Percentiles rank a stretch among this genome's conserved stretches.
Evolutionary conservation across 2,888 invertebrate genomes (phyloP).

Genomic region (Suillia variegata): DNA sequence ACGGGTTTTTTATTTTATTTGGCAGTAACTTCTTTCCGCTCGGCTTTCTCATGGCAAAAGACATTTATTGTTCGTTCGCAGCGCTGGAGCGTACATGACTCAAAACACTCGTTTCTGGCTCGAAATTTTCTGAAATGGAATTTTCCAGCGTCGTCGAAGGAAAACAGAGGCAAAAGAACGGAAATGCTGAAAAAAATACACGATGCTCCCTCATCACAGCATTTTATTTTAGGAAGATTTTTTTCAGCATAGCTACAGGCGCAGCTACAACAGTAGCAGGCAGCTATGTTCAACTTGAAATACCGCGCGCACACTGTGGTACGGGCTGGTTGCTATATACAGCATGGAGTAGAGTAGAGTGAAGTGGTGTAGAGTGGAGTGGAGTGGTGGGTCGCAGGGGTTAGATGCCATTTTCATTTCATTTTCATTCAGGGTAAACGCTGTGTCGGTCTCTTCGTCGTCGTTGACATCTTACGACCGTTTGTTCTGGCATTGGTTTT

Average conservation of each 20-base stretch:
- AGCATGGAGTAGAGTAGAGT: slow-evolving; percentile 5
- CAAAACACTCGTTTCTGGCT: too few species aligned
- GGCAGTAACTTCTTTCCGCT: too few species aligned
- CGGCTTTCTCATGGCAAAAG: too few species aligned
- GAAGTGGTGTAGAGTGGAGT: slow-evolving; percentile 21
- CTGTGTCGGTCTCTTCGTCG: slow-evolving; percentile 15
- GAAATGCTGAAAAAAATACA: background rate
- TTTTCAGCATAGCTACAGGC: background rate
- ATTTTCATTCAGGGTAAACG: slow-evolving; percentile 33
- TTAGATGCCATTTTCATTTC: slow-evolving; percentile 40
- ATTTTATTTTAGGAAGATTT: slow-evolving; percentile 1
- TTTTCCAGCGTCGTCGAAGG: too few species aligned
- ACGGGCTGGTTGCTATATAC: slow-evolving; percentile 3
- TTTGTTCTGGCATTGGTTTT: background rate
- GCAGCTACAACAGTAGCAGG: background rate
- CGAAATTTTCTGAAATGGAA: too few species aligned
- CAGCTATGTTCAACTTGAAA: background rate
- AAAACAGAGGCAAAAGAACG: background rate
- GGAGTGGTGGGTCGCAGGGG: too few species aligned
- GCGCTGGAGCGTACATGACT: too few species aligned
- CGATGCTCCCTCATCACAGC: slow-evolving; percentile 24
- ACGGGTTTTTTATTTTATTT: too few species aligned
- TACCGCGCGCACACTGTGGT: background rate
- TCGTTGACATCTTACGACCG: slow-evolving; percentile 14
- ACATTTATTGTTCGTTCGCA: too few species aligned